phyloP scores from a whole-genome alignment of 2,797 vertebrate genomes.

The Thripadectes ignobilis region DNA sequence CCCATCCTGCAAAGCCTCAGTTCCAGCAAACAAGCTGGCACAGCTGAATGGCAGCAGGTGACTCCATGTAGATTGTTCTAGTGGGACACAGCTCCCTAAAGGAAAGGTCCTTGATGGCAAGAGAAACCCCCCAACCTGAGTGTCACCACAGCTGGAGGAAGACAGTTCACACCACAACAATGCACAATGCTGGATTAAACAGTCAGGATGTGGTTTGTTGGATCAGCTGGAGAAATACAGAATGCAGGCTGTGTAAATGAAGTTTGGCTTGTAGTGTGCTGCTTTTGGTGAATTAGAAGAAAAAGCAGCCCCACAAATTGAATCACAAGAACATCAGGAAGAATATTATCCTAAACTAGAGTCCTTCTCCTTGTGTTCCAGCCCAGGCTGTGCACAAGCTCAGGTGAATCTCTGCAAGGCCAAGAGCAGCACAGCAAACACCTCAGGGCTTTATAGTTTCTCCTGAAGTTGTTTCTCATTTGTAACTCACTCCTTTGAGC shows the following conservation, averaged over 20 bases:
- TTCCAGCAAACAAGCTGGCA: neutral
- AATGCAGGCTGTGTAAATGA: neutral
- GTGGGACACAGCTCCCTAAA: neutral
- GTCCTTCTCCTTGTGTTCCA: neutral
- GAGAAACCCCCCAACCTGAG: neutral
- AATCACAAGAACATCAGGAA: neutral
- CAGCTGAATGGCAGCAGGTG: neutral
- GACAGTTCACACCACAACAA: neutral
- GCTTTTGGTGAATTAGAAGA: neutral
- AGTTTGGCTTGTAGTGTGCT: neutral
- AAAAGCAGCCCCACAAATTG: neutral
- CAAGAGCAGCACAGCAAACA: neutral
- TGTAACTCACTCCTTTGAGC: neutral
- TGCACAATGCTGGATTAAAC: neutral
- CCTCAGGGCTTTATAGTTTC: neutral
- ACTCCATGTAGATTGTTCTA: neutral
- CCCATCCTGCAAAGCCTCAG: neutral
- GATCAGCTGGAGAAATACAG: neutral
- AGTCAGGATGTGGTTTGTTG: neutral
- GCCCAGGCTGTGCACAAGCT: neutral
- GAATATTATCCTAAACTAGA: neutral
- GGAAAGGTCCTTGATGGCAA: neutral
- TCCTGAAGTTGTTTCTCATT: neutral
- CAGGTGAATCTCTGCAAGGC: neutral
- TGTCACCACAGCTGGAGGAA: neutral